Base-by-base conservation (phyloP, 2,888 invertebrate species). In the Phengaris arion region DNA sequence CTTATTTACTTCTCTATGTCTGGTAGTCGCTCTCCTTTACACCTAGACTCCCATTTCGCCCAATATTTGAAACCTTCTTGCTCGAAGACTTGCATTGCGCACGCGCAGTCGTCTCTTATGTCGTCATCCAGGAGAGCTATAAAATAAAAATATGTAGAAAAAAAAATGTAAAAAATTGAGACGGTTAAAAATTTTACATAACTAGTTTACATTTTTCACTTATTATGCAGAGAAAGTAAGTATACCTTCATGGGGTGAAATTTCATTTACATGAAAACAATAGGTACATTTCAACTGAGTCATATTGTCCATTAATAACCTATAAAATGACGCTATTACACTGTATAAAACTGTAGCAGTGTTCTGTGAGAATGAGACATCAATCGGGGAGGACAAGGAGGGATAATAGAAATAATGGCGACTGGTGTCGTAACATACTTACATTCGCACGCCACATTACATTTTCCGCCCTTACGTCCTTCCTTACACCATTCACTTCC, bases 401-500 rank as follows among this genome's bases (percentile, higher is more conserved):
- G 9, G 64, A 64, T 45, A 12, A 64, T 35, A 35, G 35, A 12
- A 12, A 64, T 64, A 35, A 64, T 22, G 64, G 35, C 5, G 15
- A 6, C 48, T n/a, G 22, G 69, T 51, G 51, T 46, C 46, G 6
- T 52, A 54, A 74, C 35, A 45, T 10, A 57, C 59, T 68, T 69
- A 94, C 94, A 86, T 89, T 94, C 93, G 76, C 94, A 94, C 0
- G 90, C 80, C 35, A 94, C 86, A 78, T 94, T 88, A 77, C 94
- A 94, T 79, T 89, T 89, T 74, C 94, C 94, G 6, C 94, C 94
- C 81, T 86, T 90, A 12, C 89, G 88, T n/a, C 92, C 92, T 85
- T 91, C 91, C 78, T 93, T 93, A 80, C 94, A 94, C 87, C 91
- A 94, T 80, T 93, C 93, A 80, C 91, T 93, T 79, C 93, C 93